A percentile compares a stretch with the other conserved stretches of the same genome.
phyloP scores from a whole-genome alignment of 2,113 vertebrate species.

The Ia io region DNA sequence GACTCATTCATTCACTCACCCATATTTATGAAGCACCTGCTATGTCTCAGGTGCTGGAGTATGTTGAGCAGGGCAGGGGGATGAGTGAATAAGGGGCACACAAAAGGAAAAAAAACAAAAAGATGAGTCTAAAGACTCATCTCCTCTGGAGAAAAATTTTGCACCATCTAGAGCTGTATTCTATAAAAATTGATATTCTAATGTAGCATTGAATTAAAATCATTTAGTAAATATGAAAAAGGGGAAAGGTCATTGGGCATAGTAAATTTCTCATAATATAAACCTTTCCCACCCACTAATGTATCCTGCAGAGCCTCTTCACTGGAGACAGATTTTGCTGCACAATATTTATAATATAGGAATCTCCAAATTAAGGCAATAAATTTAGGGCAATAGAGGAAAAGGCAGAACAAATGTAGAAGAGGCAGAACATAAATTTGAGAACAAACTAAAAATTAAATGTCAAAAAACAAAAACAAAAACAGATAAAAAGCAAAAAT shows the following conservation, averaged over 20 bases:
- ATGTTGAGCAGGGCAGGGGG: not conserved
- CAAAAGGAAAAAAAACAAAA: not conserved
- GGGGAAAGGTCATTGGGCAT: not conserved
- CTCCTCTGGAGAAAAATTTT: not conserved
- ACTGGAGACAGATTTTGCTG: not conserved
- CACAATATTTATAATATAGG: not conserved
- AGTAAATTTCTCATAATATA: not conserved
- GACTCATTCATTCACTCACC: not conserved
- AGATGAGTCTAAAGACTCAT: not conserved
- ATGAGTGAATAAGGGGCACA: not conserved
- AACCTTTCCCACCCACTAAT: not conserved
- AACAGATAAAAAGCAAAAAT: conserved; percentile 4
- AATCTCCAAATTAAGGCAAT: not conserved
- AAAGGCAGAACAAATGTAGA: not conserved
- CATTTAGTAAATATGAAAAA: not conserved
- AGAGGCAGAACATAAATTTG: not conserved
- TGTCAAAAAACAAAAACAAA: not conserved
- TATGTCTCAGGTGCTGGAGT: not conserved
- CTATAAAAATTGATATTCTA: not conserved
- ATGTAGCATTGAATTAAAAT: not conserved
- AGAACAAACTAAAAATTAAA: conserved; percentile 3
- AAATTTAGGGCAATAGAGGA: not conserved
- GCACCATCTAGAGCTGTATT: not conserved
- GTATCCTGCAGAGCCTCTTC: not conserved
- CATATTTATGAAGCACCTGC: not conserved